Evolutionary conservation across 2,113 vertebrate species (phyloP), one percentile per base, ranked within the genome.

Genomic region (Limanda limanda): DNA sequence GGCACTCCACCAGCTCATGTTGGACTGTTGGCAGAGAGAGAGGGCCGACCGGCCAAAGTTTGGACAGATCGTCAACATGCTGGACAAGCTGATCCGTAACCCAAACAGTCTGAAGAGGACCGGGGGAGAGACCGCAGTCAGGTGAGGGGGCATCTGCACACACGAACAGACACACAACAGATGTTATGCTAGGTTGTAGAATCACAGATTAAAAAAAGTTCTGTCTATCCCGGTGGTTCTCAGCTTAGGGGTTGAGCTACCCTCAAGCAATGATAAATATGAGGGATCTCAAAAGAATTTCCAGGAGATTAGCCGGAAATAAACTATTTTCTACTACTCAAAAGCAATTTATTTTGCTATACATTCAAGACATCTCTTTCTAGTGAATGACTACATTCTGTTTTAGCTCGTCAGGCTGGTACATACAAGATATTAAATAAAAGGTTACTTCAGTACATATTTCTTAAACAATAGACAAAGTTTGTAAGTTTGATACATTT

Each of bases 1-100:
- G 8, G 95, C 97, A 0, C 96, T 99, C 40, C 98, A 99, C 88
- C 98, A 99, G 93, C 95, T 99, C 84, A 99, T 99, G 98, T 79
- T 99, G 64, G 98, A 99, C 92, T 99, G 97, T 91, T 99, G 98
- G 98, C 97, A 98, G 95, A 96, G 97, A 84, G 97, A 99, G 71
- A 93, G 98, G 45, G 96, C 95, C 0, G 97, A 98, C 92, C 95
- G 98, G 79, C 98, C 98, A 25, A 98, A 98, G 81, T 99, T 98
- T 70, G 97, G 97, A 80, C 98, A 99, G 94, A 99, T 99, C 1
- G 97, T 99, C 93, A 99, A 97, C 96, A 99, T 99, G 97, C 92
- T 99, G 93, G 98, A 99, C 95, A 99, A 99, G 91, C 96, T 99
- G 81, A 99, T 99, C 92, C 97, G 98, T 72, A 99, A 99, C 83